These are phyloP conservation scores for Ophion obscuratus DNA, from an alignment of 2,888 invertebrate species.

Conservation along the genomic window DNA sequence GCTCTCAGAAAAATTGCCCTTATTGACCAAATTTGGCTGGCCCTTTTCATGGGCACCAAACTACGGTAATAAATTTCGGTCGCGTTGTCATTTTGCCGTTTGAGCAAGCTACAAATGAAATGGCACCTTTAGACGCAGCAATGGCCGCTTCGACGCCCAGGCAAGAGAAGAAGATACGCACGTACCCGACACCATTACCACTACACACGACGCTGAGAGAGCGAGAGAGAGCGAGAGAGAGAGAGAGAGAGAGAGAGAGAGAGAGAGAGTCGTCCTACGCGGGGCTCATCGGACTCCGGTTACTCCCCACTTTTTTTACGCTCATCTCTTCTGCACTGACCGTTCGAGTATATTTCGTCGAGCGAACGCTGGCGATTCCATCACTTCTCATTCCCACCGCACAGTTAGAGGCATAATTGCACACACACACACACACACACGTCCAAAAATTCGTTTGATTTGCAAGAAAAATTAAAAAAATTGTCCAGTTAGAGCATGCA, in stretches of 20 bases:
- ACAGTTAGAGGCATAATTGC: no score
- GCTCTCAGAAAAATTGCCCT: no score
- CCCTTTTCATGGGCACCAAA: no score
- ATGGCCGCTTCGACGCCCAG: constrained; percentile 24
- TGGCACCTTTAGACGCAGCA: background rate
- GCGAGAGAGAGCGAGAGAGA: constrained; percentile 24
- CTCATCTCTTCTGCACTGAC: constrained; percentile 18
- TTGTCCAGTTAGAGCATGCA: no score
- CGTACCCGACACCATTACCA: constrained; percentile 74
- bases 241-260: constrained; percentile 31
- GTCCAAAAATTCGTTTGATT: no score
- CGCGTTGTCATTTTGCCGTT: background rate
- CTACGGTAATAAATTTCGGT: background rate
- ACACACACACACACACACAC: no score
- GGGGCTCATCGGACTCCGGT: constrained; percentile 1
- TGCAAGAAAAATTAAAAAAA: no score
- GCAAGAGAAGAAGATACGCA: constrained; percentile 52
- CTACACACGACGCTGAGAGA: constrained; percentile 58
- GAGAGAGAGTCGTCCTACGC: constrained; percentile 2
- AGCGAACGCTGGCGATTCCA: no score
- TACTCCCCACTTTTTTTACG: constrained; percentile 5
- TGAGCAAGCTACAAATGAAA: background rate
- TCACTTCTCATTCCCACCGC: no score
- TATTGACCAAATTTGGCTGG: no score
- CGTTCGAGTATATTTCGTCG: constrained; percentile 1